phyloP scores from a whole-genome alignment of 2,888 invertebrate species.

The Sussaba pulchella region DNA sequence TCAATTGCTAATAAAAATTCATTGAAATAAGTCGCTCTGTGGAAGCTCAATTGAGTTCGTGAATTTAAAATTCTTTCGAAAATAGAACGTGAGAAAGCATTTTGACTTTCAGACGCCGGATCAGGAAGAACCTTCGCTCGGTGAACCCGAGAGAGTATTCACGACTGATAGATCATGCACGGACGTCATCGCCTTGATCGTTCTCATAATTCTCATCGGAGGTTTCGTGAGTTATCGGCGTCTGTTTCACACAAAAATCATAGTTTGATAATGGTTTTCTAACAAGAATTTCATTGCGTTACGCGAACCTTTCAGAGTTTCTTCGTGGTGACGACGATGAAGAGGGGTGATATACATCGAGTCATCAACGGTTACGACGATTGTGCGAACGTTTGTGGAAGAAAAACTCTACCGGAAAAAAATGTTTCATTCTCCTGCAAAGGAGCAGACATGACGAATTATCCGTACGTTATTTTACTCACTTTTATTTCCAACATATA shows the following conservation, averaged over 20 bases:
- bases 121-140: constrained; percentile 69
- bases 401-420: constrained; percentile 80
- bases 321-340: constrained; percentile 80
- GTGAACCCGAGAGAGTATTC: constrained; percentile 74
- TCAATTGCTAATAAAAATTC: too few species aligned
- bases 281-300: too few species aligned
- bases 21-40: too few species aligned
- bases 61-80: background rate
- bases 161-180: constrained; percentile 78
- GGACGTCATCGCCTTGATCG: constrained; percentile 74
- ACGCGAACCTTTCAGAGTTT: constrained; percentile 77
- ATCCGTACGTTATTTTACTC: constrained; percentile 69
- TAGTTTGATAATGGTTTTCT: background rate
- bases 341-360: constrained; percentile 86
- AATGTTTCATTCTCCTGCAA: constrained; percentile 83
- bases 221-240: constrained; percentile 77
- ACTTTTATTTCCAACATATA: background rate
- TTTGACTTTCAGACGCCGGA: constrained; percentile 72
- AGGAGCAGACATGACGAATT: constrained; percentile 83
- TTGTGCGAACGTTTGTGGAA: constrained; percentile 88
- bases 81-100: background rate
- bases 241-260: background rate
- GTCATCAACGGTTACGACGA: constrained; percentile 88
- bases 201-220: constrained; percentile 73
- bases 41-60: too few species aligned